Percentiles rank a stretch among this genome's conserved stretches.
Conservation (phyloP, 1,140 invertebrate genomes). For the Diorhabda carinulata region DNA sequence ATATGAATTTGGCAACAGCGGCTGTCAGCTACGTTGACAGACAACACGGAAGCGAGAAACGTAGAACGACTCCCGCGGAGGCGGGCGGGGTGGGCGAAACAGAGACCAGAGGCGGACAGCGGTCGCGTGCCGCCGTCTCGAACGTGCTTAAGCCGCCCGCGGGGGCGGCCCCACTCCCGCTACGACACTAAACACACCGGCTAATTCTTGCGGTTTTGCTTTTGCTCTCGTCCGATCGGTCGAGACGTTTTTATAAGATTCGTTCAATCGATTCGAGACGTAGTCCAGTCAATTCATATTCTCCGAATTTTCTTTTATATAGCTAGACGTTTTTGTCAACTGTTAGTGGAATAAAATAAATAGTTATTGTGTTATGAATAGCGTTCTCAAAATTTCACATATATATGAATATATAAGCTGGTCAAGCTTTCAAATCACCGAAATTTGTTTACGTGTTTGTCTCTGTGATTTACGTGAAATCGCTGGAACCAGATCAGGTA, state of each 20-base stretch:
- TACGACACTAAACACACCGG: not conserved
- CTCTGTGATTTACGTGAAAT: too few relatives aligned
- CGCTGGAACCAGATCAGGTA: too few relatives aligned
- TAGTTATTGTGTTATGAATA: too few relatives aligned
- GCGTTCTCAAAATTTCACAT: too few relatives aligned
- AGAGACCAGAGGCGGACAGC: not conserved
- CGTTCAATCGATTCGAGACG: not conserved
- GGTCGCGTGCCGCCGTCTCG: slow-evolving; percentile 1
- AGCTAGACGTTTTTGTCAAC: too few relatives aligned
- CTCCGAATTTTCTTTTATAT: too few relatives aligned
- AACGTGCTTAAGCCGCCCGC: not conserved
- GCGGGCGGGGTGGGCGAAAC: not conserved
- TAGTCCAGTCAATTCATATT: not conserved
- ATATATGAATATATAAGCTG: too few relatives aligned
- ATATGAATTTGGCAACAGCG: too few relatives aligned
- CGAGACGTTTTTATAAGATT: not conserved
- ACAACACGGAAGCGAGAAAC: not conserved
- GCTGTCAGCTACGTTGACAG: not conserved
- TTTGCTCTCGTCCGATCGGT: not conserved
- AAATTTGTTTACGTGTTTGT: too few relatives aligned
- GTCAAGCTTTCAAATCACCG: too few relatives aligned
- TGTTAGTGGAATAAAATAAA: too few relatives aligned
- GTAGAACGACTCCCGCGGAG: not conserved
- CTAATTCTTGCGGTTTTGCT: slow-evolving; percentile 2
- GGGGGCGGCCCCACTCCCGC: not conserved